phyloP scores from a whole-genome alignment of 1,140 invertebrate genomes.

The Drosophila bifasciata region DNA sequence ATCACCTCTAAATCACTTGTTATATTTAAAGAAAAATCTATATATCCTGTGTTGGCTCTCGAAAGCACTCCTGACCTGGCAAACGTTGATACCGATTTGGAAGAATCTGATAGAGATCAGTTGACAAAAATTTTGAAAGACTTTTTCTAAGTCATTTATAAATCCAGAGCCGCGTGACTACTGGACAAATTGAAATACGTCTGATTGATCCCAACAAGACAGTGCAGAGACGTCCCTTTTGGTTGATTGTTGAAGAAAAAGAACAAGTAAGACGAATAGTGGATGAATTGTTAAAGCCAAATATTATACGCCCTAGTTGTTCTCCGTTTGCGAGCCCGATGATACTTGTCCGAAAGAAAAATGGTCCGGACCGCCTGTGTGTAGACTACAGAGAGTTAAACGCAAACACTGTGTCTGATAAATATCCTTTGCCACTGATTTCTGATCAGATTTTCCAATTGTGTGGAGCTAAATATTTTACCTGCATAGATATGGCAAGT shows the following conservation, averaged over 20 bases:
- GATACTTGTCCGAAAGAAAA: slow-evolving; percentile 10
- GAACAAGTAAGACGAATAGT: neutral
- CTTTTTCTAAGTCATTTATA: slow-evolving; percentile 11
- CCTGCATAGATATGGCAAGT: neutral
- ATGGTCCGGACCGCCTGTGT: slow-evolving; percentile 4
- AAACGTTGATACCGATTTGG: neutral
- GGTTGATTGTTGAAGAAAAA: slow-evolving; percentile 12
- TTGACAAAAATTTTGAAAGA: neutral
- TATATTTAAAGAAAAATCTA: slow-evolving; percentile 2
- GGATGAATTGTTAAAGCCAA: slow-evolving; percentile 1
- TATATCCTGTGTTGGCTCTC: neutral
- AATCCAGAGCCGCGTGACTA: slow-evolving; percentile 5
- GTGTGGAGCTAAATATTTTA: slow-evolving; percentile 6
- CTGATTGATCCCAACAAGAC: slow-evolving; percentile 17
- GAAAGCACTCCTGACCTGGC: neutral
- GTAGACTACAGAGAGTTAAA: slow-evolving; percentile 4
- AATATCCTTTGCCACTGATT: slow-evolving; percentile 11
- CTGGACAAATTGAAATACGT: slow-evolving; percentile 9
- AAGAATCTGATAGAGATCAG: no score
- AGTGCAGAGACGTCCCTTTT: slow-evolving; percentile 1
- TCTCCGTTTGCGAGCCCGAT: slow-evolving; percentile 11
- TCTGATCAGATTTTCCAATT: neutral
- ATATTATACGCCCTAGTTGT: slow-evolving; percentile 21
- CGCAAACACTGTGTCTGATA: slow-evolving; percentile 12
- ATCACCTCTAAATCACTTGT: no score